Percentiles rank a stretch among this genome's conserved stretches.
Conservation (phyloP, 2,888 invertebrate species). For the Eucera pruinosa region DNA sequence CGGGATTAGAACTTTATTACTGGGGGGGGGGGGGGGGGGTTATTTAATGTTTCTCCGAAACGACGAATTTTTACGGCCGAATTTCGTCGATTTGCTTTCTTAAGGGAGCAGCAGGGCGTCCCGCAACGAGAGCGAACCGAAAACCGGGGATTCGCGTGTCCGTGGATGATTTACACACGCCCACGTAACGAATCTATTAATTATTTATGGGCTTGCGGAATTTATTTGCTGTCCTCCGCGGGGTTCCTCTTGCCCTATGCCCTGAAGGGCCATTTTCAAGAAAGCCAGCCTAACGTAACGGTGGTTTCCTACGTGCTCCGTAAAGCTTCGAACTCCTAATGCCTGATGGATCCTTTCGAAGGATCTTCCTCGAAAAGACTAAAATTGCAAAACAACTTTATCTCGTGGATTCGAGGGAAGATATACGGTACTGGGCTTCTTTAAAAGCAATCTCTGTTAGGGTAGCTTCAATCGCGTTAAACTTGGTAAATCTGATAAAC, state of each 20-base stretch:
- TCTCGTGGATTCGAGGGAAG: slow-evolving; percentile 10
- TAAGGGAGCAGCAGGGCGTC: slow-evolving; percentile 70
- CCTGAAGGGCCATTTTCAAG: slow-evolving; percentile 48
- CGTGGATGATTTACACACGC: slow-evolving; percentile 78
- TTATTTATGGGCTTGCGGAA: slow-evolving; percentile 81
- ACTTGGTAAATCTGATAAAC: not conserved
- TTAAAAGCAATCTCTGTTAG: not conserved
- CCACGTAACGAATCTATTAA: slow-evolving; percentile 82
- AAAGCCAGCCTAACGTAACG: slow-evolving; percentile 47
- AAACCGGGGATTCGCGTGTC: slow-evolving; percentile 74
- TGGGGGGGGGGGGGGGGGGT: not conserved
- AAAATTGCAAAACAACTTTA: slow-evolving; percentile 48
- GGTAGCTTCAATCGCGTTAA: not conserved
- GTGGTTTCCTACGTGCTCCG: slow-evolving; percentile 33
- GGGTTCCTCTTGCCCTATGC: slow-evolving; percentile 72
- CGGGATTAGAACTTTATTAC: slow-evolving; percentile 47
- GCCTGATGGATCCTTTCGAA: slow-evolving; percentile 1
- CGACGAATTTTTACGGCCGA: slow-evolving; percentile 73
- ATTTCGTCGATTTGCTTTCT: slow-evolving; percentile 77
- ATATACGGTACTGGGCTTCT: not conserved
- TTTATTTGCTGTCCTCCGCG: slow-evolving; percentile 76
- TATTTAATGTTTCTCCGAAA: slow-evolving; percentile 58
- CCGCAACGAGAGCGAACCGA: slow-evolving; percentile 64
- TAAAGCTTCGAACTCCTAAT: slow-evolving; percentile 6
- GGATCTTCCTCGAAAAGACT: slow-evolving; percentile 41